A percentile compares a stretch with the other conserved stretches of the same genome.
Conservation (phyloP, 2,888 invertebrate genomes). For the Diaprepes abbreviatus region DNA sequence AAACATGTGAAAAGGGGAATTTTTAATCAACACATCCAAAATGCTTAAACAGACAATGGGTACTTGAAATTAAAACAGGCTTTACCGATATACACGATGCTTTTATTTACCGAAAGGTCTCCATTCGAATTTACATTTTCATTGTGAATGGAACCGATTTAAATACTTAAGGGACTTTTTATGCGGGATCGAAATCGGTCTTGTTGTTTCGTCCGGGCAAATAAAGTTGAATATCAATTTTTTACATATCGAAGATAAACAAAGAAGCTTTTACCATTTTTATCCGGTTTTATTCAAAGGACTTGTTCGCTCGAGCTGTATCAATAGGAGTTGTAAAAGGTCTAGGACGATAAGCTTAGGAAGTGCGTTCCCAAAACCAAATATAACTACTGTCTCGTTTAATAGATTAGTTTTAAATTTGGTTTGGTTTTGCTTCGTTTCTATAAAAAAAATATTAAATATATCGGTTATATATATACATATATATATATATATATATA, state of each 20-base stretch:
- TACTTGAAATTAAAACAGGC: background rate
- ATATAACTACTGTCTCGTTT: too few relatives aligned
- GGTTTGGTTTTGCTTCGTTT: too few relatives aligned
- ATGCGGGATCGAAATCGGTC: background rate
- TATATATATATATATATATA: too few relatives aligned
- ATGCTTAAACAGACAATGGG: background rate
- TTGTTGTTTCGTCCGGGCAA: background rate
- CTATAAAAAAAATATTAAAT: too few relatives aligned
- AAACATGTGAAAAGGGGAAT: background rate
- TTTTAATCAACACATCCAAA: constrained; percentile 2
- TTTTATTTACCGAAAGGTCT: background rate
- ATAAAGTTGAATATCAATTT: constrained; percentile 7
- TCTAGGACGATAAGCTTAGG: too few relatives aligned
- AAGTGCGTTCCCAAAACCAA: too few relatives aligned
- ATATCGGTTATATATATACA: too few relatives aligned
- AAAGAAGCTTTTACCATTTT: too few relatives aligned
- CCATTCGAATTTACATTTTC: constrained; percentile 3
- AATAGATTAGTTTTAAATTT: too few relatives aligned
- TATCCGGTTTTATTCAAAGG: too few relatives aligned
- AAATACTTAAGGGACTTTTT: constrained; percentile 1
- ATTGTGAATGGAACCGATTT: background rate
- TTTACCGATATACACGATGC: background rate
- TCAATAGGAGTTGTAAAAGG: too few relatives aligned
- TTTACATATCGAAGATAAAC: background rate
- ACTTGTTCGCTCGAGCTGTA: too few relatives aligned